A percentile compares a stretch with the other conserved stretches of the same genome.
phyloP scores from a whole-genome alignment of 1,140 invertebrate species.

The Leptinotarsa texana region DNA sequence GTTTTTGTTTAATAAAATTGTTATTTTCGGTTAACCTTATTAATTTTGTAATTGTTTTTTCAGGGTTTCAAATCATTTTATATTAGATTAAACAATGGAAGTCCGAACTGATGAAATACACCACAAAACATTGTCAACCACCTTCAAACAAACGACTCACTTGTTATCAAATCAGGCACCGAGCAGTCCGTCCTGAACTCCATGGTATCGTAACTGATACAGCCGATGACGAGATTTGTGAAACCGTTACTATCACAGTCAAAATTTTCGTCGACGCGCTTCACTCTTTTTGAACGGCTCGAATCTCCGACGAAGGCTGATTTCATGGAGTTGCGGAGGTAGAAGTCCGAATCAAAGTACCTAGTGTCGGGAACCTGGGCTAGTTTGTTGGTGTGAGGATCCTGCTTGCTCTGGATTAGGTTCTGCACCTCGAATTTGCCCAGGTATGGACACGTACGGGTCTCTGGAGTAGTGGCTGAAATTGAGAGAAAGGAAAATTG shows the following conservation, averaged over 20 bases:
- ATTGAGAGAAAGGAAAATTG: slow-evolving; percentile 36
- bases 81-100: too few species aligned
- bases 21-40: too few species aligned
- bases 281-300: slow-evolving; percentile 37
- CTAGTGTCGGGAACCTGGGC: slow-evolving; percentile 30
- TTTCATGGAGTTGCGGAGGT: slow-evolving; percentile 30
- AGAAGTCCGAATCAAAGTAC: slow-evolving; percentile 53
- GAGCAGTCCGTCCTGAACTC: slow-evolving; percentile 72
- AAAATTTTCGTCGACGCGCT: slow-evolving; percentile 52
- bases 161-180: slow-evolving; percentile 59
- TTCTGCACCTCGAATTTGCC: slow-evolving; percentile 70
- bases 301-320: slow-evolving; percentile 28
- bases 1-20: too few species aligned
- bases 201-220: slow-evolving; percentile 70
- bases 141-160: slow-evolving; percentile 50
- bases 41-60: too few species aligned
- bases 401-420: slow-evolving; percentile 55
- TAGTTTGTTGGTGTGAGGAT: slow-evolving; percentile 41
- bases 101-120: too few species aligned
- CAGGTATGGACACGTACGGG: slow-evolving; percentile 68
- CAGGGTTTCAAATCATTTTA: too few species aligned
- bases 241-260: slow-evolving; percentile 59
- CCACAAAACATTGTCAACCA: too few species aligned
- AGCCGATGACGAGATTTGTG: slow-evolving; percentile 68
- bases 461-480: slow-evolving; percentile 68